phyloP scores from a whole-genome alignment of 2,888 invertebrate species.

The Heliconius aoede region DNA sequence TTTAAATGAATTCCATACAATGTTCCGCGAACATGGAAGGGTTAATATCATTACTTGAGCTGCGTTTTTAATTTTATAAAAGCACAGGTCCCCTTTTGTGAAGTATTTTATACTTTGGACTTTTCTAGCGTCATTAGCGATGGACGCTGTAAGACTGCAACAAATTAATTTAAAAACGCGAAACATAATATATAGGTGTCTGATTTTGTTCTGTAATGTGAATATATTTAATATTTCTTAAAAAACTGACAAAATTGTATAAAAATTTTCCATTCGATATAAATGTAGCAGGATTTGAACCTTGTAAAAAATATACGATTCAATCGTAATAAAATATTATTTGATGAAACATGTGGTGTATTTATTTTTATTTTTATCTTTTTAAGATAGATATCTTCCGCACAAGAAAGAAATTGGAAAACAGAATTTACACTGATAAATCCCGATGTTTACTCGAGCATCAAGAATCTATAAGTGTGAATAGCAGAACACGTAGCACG shows the following conservation, averaged over 20 bases:
- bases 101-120: conserved; percentile 45
- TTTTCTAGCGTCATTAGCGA: conserved; percentile 47
- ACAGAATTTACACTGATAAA: no score
- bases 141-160: conserved; percentile 42
- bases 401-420: no score
- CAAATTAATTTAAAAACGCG: conserved; percentile 34
- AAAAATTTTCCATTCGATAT: neutral
- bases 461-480: no score
- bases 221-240: conserved; percentile 2
- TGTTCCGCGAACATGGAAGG: conserved; percentile 4
- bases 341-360: no score
- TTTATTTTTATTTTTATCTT: no score
- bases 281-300: neutral
- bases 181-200: conserved; percentile 22
- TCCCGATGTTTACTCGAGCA: no score
- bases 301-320: no score
- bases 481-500: no score
- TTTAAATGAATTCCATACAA: conserved; percentile 13
- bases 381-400: no score
- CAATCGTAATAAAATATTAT: no score
- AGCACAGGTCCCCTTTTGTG: conserved; percentile 66
- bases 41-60: conserved; percentile 79
- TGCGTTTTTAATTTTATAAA: conserved; percentile 81
- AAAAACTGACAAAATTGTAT: neutral
- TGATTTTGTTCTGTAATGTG: conserved; percentile 18